Evolutionary conservation across 2,888 invertebrate genomes (phyloP), one percentile per base, ranked within the genome.

Genomic region (Ecliptopera silaceata): DNA sequence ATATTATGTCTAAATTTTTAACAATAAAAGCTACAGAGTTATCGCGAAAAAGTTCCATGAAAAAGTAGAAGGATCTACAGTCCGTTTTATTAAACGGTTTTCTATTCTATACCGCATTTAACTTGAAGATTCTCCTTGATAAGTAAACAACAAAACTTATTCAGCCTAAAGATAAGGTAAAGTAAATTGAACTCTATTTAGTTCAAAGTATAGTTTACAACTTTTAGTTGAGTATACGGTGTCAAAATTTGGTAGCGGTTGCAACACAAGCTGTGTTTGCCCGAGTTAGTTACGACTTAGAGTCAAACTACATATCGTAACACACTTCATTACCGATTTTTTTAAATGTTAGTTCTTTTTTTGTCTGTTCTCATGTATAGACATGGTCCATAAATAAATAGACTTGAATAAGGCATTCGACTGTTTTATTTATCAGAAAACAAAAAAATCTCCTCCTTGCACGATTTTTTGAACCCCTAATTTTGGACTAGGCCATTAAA

Each of bases 271-370:
- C 86, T 84, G 80, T 78, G 85, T 79, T 84, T 82, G 70, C 77
- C 71, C 63, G 86, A 86, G 82, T 88, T 86, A 88, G 88, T 88
- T 87, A 86, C 85, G 84, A 88, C 85, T 88, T 87, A 84, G 83
- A 71, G 20, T n/a, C 39, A 29, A 12, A 26, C 4, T 17, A 17
- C 15, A 18, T 8, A 46, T 34, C 20, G 22, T 1, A 12, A 22
- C 36, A 36, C n/a, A 4, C 10, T 22, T 46, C 34, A 46, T 34
- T 13, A 11, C 76, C 70, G 36, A 36, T 8, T 8, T 26, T 26
- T 26, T 26, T n/a, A n/a, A n/a, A n/a, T n/a, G n/a, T n/a, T n/a
- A n/a, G n/a, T n/a, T n/a, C n/a, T n/a, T n/a, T n/a, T n/a, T n/a
- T n/a, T n/a, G n/a, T n/a, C n/a, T n/a, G n/a, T n/a, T n/a, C n/a